phyloP scores from a whole-genome alignment of 2,888 invertebrate species.

The Morpho deidamia region DNA sequence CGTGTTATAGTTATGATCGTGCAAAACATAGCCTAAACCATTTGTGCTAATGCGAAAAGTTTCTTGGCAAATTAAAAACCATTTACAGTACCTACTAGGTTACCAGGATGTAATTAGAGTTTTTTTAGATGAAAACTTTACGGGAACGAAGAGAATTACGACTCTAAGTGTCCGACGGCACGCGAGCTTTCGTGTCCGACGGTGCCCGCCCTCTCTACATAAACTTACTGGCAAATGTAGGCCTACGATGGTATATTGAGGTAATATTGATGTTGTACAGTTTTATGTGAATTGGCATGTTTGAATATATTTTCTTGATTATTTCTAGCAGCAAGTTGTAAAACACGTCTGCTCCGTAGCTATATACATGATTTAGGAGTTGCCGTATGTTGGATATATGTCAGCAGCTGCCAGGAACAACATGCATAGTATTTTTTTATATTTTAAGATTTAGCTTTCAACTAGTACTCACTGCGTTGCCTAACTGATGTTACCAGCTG shows the following conservation, averaged over 20 bases:
- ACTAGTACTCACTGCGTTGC: too few species aligned
- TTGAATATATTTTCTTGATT: slow-evolving; percentile 1
- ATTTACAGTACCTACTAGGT: slow-evolving; percentile 32
- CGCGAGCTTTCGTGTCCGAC: slow-evolving; percentile 59
- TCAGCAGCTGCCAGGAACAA: too few species aligned
- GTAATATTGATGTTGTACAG: slow-evolving; percentile 5
- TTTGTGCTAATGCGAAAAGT: background rate
- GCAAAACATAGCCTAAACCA: background rate
- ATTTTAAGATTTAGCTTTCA: too few species aligned
- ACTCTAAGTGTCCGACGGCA: slow-evolving; percentile 55
- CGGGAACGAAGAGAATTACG: slow-evolving; percentile 42
- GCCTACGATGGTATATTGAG: slow-evolving; percentile 13
- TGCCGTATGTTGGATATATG: too few species aligned
- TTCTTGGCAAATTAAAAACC: slow-evolving; percentile 16
- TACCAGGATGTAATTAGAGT: slow-evolving; percentile 37
- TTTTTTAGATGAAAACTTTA: slow-evolving; percentile 44
- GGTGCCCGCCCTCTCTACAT: slow-evolving; percentile 36
- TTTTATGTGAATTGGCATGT: slow-evolving; percentile 9
- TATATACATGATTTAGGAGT: too few species aligned
- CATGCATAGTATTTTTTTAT: too few species aligned
- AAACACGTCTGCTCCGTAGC: background rate
- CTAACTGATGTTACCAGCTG: too few species aligned
- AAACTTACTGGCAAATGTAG: slow-evolving; percentile 16
- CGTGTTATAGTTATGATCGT: too few species aligned
- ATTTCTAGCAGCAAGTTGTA: background rate